A percentile compares a stretch with the other conserved stretches of the same genome.
phyloP scores from a whole-genome alignment of 2,113 vertebrate genomes.

The Vidua chalybeata region DNA sequence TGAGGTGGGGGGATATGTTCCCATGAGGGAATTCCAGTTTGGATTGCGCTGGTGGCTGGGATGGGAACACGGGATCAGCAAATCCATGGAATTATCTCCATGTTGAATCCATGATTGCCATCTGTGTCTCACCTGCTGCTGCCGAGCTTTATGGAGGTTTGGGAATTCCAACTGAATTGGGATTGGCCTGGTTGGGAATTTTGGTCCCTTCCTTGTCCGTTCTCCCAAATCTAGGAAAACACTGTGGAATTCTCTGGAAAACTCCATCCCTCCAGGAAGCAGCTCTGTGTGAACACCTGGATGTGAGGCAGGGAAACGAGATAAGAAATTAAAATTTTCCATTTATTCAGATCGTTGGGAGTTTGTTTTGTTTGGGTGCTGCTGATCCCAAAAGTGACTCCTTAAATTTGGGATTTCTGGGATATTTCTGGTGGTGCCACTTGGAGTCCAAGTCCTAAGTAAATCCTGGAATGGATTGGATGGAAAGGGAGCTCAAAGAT shows the following conservation, averaged over 20 bases:
- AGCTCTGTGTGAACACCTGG: background rate
- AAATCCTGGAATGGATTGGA: background rate
- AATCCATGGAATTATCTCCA: background rate
- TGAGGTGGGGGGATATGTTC: background rate
- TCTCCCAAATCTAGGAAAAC: background rate
- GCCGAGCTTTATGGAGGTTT: background rate
- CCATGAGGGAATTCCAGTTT: background rate
- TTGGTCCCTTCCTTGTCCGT: rapidly evolving
- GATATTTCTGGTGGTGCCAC: background rate
- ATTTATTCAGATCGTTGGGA: background rate
- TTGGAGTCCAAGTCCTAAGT: background rate
- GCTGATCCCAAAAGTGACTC: background rate
- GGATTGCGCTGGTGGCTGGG: background rate
- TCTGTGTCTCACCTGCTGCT: background rate
- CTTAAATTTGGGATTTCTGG: background rate
- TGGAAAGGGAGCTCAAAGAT: background rate
- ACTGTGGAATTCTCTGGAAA: background rate
- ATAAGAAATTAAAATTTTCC: background rate
- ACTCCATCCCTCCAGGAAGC: background rate
- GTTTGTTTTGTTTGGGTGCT: background rate
- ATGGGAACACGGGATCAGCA: background rate
- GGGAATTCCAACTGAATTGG: background rate
- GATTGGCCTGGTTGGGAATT: background rate
- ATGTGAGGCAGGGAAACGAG: background rate
- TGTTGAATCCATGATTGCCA: background rate